Conservation (phyloP, 2,888 invertebrate species). For the Amphipoea oculea region DNA sequence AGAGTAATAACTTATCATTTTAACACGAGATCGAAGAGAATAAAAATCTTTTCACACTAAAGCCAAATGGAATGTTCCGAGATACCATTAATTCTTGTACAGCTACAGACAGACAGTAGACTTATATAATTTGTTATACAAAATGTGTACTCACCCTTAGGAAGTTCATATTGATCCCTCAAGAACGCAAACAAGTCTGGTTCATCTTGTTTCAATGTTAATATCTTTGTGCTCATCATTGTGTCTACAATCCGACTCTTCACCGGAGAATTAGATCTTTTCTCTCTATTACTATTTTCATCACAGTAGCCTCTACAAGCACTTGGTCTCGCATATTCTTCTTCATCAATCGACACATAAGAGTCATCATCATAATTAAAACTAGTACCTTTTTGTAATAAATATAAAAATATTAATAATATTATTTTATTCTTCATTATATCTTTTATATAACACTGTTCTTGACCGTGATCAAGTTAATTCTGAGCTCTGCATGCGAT, state of each 20-base stretch:
- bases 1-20: neutral
- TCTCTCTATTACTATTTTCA: slow-evolving; percentile 65
- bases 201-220: slow-evolving; percentile 72
- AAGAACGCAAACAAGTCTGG: slow-evolving; percentile 78
- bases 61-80: neutral
- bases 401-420: slow-evolving; percentile 47
- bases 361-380: slow-evolving; percentile 65
- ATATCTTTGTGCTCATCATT: slow-evolving; percentile 79
- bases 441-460: slow-evolving; percentile 52
- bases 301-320: slow-evolving; percentile 73
- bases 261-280: slow-evolving; percentile 62
- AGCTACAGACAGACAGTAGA: neutral
- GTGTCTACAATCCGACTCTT: slow-evolving; percentile 80
- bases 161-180: slow-evolving; percentile 81
- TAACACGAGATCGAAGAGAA: neutral
- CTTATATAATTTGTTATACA: neutral
- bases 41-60: neutral
- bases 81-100: neutral
- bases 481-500: slow-evolving; percentile 60
- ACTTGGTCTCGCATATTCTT: slow-evolving; percentile 72
- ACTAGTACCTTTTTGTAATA: slow-evolving; percentile 48
- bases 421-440: slow-evolving; percentile 53
- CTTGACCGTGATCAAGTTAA: slow-evolving; percentile 66
- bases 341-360: slow-evolving; percentile 66
- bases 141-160: slow-evolving; percentile 77